Base-by-base conservation (phyloP, 2,888 invertebrate genomes). In the Diloba caeruleocephala region DNA sequence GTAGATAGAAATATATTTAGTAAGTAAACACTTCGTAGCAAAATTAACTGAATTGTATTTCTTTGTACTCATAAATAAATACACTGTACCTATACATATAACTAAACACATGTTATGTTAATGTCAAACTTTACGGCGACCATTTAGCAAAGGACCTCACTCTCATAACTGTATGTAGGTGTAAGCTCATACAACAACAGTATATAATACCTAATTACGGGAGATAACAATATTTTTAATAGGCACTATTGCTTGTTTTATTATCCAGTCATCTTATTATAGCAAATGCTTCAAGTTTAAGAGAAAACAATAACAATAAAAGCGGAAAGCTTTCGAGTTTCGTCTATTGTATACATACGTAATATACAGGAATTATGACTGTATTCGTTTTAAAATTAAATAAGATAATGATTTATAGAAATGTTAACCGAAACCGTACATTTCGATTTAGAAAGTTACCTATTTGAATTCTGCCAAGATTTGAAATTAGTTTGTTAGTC, bases 1-100 rank as follows among this genome's bases (percentile, higher is more conserved):
- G 76, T 87, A 85, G 84, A 81, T 71, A 71, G 78, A 67, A 52
- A 59, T 64, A 71, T 48, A 55, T 55, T 59, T 71, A 63, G 62
- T 41, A 46, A 62, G 39, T 65, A 54, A 58, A 58, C 39, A 72
- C 41, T 56, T 33, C 31, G 48, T 71, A 70, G 61, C 10, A 10
- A 44, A 50, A 48, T 52, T 55, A 51, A 55, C 49, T 56, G 32
- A 52, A 59, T 52, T 57, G 46, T 57, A 56, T 53, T 54, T 50
- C 46, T 56, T 54, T 50, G 39, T 58, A 49, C 39, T 44, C 49
- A 39, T 48, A 60, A 59, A 57, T 56, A 48, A 48, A 60, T 36
- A n/a, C n/a, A n/a, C n/a, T n/a, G n/a, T n/a, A n/a, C n/a, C n/a
- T n/a, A n/a, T n/a, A n/a, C 51, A 55, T 45, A 39, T 42, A 46